Evolutionary conservation across 2,888 invertebrate genomes (phyloP).

Genomic region (Tiliacea citrago): DNA sequence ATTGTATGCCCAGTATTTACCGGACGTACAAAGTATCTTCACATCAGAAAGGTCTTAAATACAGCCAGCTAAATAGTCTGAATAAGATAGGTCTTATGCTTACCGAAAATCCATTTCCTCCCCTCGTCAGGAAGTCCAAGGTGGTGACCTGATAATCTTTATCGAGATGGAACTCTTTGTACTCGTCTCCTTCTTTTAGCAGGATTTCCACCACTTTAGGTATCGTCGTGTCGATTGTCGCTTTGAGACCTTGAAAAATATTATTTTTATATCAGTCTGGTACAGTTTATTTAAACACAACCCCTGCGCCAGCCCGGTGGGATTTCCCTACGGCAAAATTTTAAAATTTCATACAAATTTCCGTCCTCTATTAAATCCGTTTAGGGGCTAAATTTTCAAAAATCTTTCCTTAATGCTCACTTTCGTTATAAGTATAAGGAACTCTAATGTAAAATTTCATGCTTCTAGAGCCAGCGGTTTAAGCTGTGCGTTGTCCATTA

Average conservation of each 20-base stretch:
- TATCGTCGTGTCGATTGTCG: conserved; percentile 90
- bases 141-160: conserved; percentile 91
- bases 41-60: not conserved
- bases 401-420: not conserved
- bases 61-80: not conserved
- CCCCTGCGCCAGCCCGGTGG: too few species aligned
- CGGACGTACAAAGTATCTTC: not conserved
- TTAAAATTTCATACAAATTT: not conserved
- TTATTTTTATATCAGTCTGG: not conserved
- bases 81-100: conserved; percentile 44
- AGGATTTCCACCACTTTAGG: conserved; percentile 88
- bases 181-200: conserved; percentile 89
- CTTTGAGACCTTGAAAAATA: conserved; percentile 87
- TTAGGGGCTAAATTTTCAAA: not conserved
- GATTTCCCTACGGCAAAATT: not conserved
- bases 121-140: conserved; percentile 90
- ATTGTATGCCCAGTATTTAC: not conserved
- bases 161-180: conserved; percentile 88
- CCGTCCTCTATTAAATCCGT: not conserved
- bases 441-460: not conserved
- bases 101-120: conserved; percentile 92
- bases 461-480: not conserved
- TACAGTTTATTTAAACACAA: not conserved
- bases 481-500: not conserved
- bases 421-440: not conserved